Base-by-base conservation (phyloP, 1,140 invertebrate species). In the Drosophila parvula region DNA sequence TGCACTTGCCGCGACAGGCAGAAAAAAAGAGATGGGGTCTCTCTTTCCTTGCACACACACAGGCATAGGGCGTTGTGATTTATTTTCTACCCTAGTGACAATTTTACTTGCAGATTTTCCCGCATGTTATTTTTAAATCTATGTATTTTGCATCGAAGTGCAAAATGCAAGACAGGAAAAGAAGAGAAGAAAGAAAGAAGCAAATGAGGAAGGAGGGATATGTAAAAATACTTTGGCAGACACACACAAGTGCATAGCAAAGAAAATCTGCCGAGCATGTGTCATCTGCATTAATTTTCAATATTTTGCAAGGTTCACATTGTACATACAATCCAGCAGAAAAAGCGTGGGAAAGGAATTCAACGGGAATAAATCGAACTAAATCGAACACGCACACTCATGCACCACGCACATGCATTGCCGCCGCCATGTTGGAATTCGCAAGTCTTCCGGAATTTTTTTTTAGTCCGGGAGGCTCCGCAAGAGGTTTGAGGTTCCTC, bases 51-150 rank as follows among this genome's bases (percentile, higher is more conserved):
- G 51, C 51, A 53, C 48, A 34, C 16, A 58, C 41, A 30, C 34
- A 59, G 22, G 14, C 48, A 40, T 55, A 67, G 74, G 61, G 59
- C 67, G 51, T 56, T 61, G 79, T 68, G 84, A 89, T 89, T 89
- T 89, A 84, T 81, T 89, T 89, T 89, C 70, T 90, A 84, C 80
- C 84, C 85, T 76, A 90, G 84, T 79, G 82, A 89, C 84, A 90
- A 56, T 89, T 89, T 84, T 60, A 76, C 80, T 78, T 84, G 78
- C 74, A 41, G 62, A 73, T 85, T 85, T 85, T 60, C 53, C 73
- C 47, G 47, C 41, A 68, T 78, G 78, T 84, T 89, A 89, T 89
- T 89, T 89, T 84, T 89, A 89, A 84, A 58, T 65, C 56, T 76
- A 22, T 69, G 78, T 41, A 57, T 60, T 82, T 88, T 67, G 59